Base-by-base conservation (phyloP, 1,140 invertebrate species). In the Drosophila asahinai region DNA sequence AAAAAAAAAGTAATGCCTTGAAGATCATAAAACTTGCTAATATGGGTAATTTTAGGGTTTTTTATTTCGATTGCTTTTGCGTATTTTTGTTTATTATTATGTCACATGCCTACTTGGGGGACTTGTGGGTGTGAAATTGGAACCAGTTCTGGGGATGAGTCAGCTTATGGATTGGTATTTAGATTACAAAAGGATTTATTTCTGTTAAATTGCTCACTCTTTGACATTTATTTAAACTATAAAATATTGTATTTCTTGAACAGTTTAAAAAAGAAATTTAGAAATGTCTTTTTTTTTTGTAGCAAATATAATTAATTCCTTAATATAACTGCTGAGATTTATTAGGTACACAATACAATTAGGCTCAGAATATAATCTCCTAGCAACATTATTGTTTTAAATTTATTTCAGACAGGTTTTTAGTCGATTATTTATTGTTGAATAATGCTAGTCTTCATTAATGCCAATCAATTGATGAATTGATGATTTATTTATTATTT, bases 11-110 rank as follows among this genome's bases (percentile, higher is more conserved):
- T 49, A 45, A 62, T 75, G 64, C 14, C 36, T 45, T 14, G 5
- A 48, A 55, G 49, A 51, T 51, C 55, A 68, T 68, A 77, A 64
- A 77, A 77, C 49, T 57, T 57, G 63, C 75, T 77, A 77, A 77
- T 68, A 66, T 77, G 73, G 74, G 19, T 74, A 62, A 63, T 75
- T 75, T 48, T 42, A 12, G 36, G 52, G 30, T 36, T 14, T 65
- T 72, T 55, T 66, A 19, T 59, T 27, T 42, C 1, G n/a, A 15
- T 17, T 30, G 17, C n/a, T 45, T 48, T 58, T 43, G 17, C 12
- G 4, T 22, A 27, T 48, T 55, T 38, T 27, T 12, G 57, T 25
- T 33, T 51, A 51, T 33, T 51, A 51, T 72, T 73, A 72, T 72
- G 70, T 73, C 70, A 73, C 70, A 43, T 72, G 40, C 27, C 47